Evolutionary conservation across 35 echinoderm and acorn worm species (phyloP), one percentile per base, ranked within the genome.

Genomic region (Chiridota heheva): DNA sequence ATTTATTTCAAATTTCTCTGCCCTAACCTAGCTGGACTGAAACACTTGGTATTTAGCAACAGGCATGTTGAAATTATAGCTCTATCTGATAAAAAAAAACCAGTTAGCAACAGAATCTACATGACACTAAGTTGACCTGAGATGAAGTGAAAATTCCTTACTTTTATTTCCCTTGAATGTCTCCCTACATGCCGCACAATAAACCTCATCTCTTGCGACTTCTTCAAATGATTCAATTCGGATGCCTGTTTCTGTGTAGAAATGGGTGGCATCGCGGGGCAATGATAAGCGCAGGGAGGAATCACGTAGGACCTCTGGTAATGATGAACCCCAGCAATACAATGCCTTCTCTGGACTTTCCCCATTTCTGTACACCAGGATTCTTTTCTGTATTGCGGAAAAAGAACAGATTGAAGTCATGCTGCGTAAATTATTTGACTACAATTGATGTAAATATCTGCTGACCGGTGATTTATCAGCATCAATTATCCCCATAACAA

Each of bases 291-390:
- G 69, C 3, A 62, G 24, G 2, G 83, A 84, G 6, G 82, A 67
- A 36, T 90, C 87, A 29, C 81, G 57, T 1, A 96, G 63, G 24
- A 96, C 44, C 41, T 96, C 83, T 27, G 78, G 70, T 29, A 96
- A 49, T 0, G 82, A 83, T 4, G 89, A 43, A 28, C 83, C 93
- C 88, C 93, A 91, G 1, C 62, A 81, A 28, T 84, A 82, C 29
- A 32, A 41, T 17, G 79, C 78, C 30, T 82, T 90, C 22, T 96
- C 82, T 3, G 78, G 78, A 39, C 60, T 78, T 0, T 63, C 79
- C 16, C 93, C 93, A 78, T 90, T 96, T 17, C 66, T 86, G 72
- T 87, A 96, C 0, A 78, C 87, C 41, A 82, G 64, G 16, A 96
- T 76, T 24, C 92, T 82, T 90, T 96, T 96, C 92, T 96, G 49